A percentile compares a stretch with the other conserved stretches of the same genome.
Conservation (phyloP, 2,113 vertebrate species). For the Danionella cerebrum region DNA sequence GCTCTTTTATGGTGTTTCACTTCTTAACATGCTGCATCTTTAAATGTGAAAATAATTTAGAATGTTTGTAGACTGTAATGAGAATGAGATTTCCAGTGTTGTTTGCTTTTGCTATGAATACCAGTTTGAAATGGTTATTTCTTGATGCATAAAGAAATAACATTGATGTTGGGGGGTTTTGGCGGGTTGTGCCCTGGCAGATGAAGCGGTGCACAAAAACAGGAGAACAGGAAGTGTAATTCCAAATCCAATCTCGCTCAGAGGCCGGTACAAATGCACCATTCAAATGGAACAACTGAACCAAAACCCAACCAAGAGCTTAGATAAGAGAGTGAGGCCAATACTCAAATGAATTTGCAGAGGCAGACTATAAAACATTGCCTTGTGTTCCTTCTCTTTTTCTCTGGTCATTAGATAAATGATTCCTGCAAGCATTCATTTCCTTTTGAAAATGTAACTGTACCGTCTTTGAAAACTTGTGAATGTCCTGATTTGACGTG, state of each 20-base stretch:
- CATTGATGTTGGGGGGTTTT: neutral
- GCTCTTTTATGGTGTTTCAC: too few relatives aligned
- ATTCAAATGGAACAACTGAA: slow-evolving; percentile 37
- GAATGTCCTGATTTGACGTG: neutral
- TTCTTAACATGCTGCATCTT: too few relatives aligned
- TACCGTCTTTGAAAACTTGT: neutral
- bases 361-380: neutral
- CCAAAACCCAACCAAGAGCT: slow-evolving; percentile 21
- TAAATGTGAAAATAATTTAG: too few relatives aligned
- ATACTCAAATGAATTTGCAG: neutral
- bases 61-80: too few relatives aligned
- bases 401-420: neutral
- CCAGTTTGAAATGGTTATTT: slow-evolving; percentile 23
- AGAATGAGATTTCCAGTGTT: slow-evolving; percentile 10
- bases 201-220: neutral
- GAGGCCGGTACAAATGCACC: slow-evolving; percentile 1
- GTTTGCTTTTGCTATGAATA: neutral
- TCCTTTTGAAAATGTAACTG: neutral
- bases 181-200: neutral
- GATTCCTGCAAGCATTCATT: neutral
- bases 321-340: slow-evolving; percentile 12
- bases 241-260: slow-evolving; percentile 32
- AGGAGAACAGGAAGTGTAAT: slow-evolving; percentile 31
- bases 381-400: neutral
- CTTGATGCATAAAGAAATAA: slow-evolving; percentile 20